phyloP scores from a whole-genome alignment of 2,888 invertebrate genomes.

The Dysmachus trigonus region DNA sequence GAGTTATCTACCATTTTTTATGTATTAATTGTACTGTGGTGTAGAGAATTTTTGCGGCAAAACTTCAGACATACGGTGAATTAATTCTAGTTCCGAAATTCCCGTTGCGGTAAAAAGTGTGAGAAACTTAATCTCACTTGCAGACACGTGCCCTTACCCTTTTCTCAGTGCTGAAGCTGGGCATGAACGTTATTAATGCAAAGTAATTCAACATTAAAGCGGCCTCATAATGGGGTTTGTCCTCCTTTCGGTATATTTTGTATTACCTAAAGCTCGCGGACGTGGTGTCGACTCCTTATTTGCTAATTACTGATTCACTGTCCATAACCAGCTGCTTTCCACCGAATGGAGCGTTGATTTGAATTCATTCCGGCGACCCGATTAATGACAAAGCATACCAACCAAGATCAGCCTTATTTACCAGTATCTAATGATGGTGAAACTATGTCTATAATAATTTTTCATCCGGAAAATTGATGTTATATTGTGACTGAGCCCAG shows the following conservation, averaged over 20 bases:
- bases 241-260: not conserved
- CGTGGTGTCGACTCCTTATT: not conserved
- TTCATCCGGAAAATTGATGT: not conserved
- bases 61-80: not conserved
- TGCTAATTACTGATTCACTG: not conserved
- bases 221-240: not conserved
- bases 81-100: not conserved
- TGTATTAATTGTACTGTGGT: not conserved
- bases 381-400: not conserved
- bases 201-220: not conserved
- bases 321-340: not conserved
- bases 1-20: not conserved
- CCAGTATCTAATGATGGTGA: not conserved
- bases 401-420: not conserved
- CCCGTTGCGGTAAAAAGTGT: not conserved
- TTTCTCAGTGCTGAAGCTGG: not conserved
- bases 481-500: not conserved
- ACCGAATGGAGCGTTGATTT: not conserved
- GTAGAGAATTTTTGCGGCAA: not conserved
- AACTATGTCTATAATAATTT: not conserved
- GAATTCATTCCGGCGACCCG: not conserved
- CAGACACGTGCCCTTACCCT: not conserved
- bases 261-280: not conserved
- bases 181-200: not conserved
- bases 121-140: not conserved